Percentiles rank a stretch among this genome's conserved stretches.
These are phyloP conservation scores for Phoxinus dragarum DNA, from an alignment of 2,797 vertebrate species.

Conservation along the genomic window DNA sequence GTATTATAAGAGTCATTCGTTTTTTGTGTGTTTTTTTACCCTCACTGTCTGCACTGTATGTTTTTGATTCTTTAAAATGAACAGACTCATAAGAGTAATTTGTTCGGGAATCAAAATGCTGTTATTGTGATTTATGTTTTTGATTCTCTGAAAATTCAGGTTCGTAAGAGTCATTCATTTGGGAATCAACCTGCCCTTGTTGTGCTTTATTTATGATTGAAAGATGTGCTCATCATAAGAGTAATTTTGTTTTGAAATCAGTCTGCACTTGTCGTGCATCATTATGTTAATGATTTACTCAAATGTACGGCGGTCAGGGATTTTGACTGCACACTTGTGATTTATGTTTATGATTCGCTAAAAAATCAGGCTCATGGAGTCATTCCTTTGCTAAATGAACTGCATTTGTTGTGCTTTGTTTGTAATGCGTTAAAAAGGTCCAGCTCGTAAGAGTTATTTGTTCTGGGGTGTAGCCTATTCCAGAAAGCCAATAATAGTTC, in stretches of 20 bases:
- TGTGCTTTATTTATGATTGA: background rate
- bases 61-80: background rate
- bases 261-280: background rate
- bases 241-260: background rate
- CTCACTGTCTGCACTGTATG: background rate
- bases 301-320: background rate
- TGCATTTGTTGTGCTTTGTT: conserved; percentile 37
- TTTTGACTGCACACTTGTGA: no score
- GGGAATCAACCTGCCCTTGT: background rate
- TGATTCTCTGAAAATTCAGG: background rate
- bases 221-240: background rate
- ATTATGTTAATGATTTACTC: background rate
- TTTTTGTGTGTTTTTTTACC: no score
- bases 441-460: background rate
- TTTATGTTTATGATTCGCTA: background rate
- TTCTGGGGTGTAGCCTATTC: background rate
- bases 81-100: background rate
- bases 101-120: background rate
- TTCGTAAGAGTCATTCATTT: background rate
- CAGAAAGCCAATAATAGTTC: no score
- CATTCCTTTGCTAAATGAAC: background rate
- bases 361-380: background rate
- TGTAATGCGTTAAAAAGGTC: conserved; percentile 40
- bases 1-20: background rate
- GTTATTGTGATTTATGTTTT: background rate